Evolutionary conservation across 2,113 vertebrate species (phyloP).

Genomic region (Raja brachyura): DNA sequence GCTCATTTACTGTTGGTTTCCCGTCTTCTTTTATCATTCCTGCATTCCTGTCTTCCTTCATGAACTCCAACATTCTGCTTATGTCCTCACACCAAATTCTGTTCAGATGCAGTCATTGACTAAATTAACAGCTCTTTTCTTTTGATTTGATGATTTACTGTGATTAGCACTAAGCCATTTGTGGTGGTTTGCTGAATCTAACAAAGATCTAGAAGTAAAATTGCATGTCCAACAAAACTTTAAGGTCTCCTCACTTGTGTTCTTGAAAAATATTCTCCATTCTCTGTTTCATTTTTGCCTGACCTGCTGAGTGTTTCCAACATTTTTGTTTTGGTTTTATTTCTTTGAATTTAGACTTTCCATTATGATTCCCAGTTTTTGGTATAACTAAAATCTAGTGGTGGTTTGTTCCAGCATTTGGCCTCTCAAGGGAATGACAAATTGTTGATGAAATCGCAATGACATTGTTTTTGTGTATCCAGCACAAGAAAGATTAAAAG

Average conservation of each 20-base stretch:
- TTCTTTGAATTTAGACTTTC: not conserved
- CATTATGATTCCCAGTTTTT: not conserved
- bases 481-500: not conserved
- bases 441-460: too few relatives aligned
- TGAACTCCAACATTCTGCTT: too few relatives aligned
- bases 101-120: too few relatives aligned
- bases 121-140: too few relatives aligned
- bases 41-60: not conserved
- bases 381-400: not conserved
- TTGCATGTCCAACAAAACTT: not conserved
- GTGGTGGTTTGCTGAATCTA: not conserved
- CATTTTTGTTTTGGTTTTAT: not conserved
- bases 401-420: not conserved
- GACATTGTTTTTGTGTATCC: not conserved
- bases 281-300: not conserved
- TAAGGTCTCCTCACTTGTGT: not conserved
- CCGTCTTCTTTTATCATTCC: not conserved
- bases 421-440: not conserved
- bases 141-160: not conserved
- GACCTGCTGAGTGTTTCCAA: too few relatives aligned
- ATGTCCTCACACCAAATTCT: too few relatives aligned
- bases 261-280: not conserved
- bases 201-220: not conserved
- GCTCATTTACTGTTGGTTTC: not conserved
- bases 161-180: not conserved